These are phyloP conservation scores for Aphis craccivora DNA, from an alignment of 1,140 invertebrate genomes.

Conservation along the genomic window DNA sequence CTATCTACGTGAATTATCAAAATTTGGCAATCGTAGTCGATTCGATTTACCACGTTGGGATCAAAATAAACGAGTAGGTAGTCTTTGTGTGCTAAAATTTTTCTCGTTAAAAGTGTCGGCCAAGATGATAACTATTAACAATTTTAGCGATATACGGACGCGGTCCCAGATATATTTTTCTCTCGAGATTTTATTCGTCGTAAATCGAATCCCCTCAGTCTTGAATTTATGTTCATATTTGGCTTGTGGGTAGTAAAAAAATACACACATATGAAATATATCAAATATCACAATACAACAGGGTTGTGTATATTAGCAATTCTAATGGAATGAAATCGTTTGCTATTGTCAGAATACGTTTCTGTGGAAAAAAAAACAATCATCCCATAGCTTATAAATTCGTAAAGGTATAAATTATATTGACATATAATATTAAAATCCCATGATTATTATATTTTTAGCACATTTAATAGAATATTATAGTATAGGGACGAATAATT, in stretches of 20 bases:
- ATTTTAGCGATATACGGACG: background rate
- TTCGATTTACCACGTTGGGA: too few species aligned
- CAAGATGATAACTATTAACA: slow-evolving; percentile 8
- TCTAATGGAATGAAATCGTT: slow-evolving; percentile 20
- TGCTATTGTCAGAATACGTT: background rate
- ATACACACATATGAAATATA: background rate
- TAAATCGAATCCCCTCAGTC: slow-evolving; percentile 12
- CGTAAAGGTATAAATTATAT: background rate
- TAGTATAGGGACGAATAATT: background rate
- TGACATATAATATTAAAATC: background rate
- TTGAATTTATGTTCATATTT: slow-evolving; percentile 19
- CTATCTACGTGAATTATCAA: too few species aligned
- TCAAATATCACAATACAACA: background rate
- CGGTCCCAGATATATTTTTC: background rate
- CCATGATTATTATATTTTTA: background rate
- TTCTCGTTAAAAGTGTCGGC: background rate
- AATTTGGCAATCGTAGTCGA: background rate
- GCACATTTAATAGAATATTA: background rate
- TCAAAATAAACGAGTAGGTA: background rate
- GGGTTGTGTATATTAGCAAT: background rate
- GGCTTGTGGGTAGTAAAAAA: slow-evolving; percentile 7
- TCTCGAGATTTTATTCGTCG: slow-evolving; percentile 10
- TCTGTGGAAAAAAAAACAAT: background rate
- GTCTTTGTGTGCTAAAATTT: background rate
- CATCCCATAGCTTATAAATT: background rate